phyloP scores from a whole-genome alignment of 2,113 vertebrate species.

The Nyctereutes procyonoides region DNA sequence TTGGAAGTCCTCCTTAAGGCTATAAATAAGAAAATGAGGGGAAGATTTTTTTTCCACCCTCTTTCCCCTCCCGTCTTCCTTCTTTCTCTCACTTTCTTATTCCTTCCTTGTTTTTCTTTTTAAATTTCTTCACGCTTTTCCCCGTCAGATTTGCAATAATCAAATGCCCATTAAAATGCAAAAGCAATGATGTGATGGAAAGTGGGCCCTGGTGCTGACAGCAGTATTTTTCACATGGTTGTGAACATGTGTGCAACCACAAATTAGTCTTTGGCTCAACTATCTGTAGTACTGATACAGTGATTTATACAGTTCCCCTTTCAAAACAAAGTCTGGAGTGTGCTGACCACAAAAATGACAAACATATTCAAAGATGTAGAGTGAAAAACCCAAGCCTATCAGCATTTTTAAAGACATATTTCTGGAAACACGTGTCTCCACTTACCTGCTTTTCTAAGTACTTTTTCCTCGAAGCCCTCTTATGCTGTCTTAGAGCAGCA shows the following conservation, averaged over 20 bases:
- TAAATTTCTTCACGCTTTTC: not conserved
- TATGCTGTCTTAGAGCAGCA: not conserved
- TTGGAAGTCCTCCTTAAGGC: not conserved
- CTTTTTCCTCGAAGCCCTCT: not conserved
- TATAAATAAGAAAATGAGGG: slow-evolving; percentile 32
- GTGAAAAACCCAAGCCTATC: not conserved
- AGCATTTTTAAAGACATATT: slow-evolving; percentile 12
- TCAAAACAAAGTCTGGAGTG: slow-evolving; percentile 66
- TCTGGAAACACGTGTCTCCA: not conserved
- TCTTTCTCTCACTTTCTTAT: not conserved
- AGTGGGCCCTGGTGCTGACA: slow-evolving; percentile 38
- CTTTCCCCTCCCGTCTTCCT: not conserved
- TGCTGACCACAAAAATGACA: slow-evolving; percentile 15
- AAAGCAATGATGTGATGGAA: slow-evolving; percentile 52
- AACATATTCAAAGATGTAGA: not conserved
- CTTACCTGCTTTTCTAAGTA: not conserved
- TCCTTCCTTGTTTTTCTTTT: not conserved
- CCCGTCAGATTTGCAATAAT: slow-evolving; percentile 25
- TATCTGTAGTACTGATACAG: slow-evolving; percentile 50
- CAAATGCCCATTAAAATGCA: slow-evolving; percentile 14
- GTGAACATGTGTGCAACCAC: slow-evolving; percentile 75
- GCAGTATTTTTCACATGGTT: slow-evolving; percentile 63
- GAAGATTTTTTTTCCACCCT: not conserved
- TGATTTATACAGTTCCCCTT: slow-evolving; percentile 70
- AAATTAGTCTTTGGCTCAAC: slow-evolving; percentile 61